These are phyloP conservation scores for Bungarus multicinctus DNA, from an alignment of 2,113 vertebrate genomes.

Conservation along the genomic window DNA sequence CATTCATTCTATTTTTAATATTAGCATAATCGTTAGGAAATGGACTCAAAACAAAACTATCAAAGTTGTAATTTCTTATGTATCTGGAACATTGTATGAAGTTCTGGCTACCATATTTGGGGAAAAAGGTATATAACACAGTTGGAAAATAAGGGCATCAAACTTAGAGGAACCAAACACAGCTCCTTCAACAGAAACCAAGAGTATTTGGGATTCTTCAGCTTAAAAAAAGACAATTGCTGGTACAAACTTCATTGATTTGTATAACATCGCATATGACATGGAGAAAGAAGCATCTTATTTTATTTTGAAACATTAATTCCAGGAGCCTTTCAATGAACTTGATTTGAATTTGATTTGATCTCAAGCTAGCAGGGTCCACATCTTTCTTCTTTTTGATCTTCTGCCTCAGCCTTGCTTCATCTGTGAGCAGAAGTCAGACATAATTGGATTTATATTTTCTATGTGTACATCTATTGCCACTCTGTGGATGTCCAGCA, in stretches of 20 bases:
- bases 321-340: not conserved
- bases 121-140: not conserved
- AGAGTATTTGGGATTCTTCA: not conserved
- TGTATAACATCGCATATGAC: not conserved
- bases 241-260: not conserved
- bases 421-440: not conserved
- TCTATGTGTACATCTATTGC: constrained; percentile 42
- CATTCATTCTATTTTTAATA: not conserved
- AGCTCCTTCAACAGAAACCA: not conserved
- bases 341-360: not conserved
- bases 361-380: too few species aligned
- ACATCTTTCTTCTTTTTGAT: not conserved
- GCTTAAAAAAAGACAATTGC: not conserved
- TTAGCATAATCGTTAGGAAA: not conserved
- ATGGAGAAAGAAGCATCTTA: not conserved
- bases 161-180: not conserved
- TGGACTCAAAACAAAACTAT: not conserved
- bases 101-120: not conserved
- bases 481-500: constrained; percentile 51
- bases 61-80: not conserved
- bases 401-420: not conserved
- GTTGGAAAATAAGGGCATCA: not conserved
- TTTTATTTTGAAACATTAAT: not conserved
- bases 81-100: not conserved
- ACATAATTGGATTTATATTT: not conserved